Evolutionary conservation across 37 sponge, comb jelly and placozoan species (phyloP).

Genomic region (Spongilla lacustris): DNA sequence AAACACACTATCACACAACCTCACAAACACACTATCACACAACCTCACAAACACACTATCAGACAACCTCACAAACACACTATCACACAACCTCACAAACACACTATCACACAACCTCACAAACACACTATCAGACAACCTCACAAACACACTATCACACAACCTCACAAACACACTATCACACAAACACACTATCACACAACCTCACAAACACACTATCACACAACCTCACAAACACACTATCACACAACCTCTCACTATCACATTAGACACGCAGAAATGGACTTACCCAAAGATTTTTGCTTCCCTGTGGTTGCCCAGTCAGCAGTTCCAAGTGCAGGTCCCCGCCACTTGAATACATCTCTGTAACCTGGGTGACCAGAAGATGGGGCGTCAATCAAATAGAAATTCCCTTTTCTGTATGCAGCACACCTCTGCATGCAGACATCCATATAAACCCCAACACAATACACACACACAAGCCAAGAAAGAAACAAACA

Average conservation of each 20-base stretch:
- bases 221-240: not conserved
- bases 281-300: slow-evolving; percentile 70
- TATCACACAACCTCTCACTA: not conserved
- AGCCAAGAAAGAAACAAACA: too few species aligned
- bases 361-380: slow-evolving; percentile 72
- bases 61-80: too few species aligned
- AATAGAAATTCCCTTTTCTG: not conserved
- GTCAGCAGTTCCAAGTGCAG: slow-evolving; percentile 84
- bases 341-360: slow-evolving; percentile 87
- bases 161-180: slow-evolving; percentile 7
- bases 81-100: too few species aligned
- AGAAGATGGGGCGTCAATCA: too few species aligned
- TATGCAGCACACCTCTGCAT: not conserved
- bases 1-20: too few species aligned
- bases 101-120: too few species aligned
- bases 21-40: too few species aligned
- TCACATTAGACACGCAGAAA: not conserved
- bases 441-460: not conserved
- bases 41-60: too few species aligned
- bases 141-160: not conserved
- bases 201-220: not conserved
- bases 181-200: not conserved
- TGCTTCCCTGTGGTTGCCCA: slow-evolving; percentile 49
- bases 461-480: too few species aligned
- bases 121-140: too few species aligned